Base-by-base conservation (phyloP, 2,797 vertebrate species). In the Spinibarbus caldwelli region DNA sequence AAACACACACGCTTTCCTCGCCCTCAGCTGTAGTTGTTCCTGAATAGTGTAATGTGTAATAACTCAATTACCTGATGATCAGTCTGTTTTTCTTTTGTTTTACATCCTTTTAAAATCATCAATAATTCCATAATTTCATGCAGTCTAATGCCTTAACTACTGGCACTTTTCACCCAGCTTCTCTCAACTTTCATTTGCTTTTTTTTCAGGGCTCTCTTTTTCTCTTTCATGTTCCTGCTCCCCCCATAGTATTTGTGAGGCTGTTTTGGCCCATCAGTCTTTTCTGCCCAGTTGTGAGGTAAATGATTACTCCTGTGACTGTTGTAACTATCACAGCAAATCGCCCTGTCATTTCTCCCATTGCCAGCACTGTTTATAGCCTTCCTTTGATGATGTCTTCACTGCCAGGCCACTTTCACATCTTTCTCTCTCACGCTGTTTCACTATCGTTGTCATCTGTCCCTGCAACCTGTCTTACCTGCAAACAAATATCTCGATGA, bases 291-390 rank as follows among this genome's bases (percentile, higher is more conserved):
- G 82, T 86, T 91, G 88, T 88, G 31, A 72, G 89, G 90, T 91
- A 84, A 94, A 93, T 93, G 90, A 93, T 93, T 92, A 81, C 84
- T 93, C 93, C 93, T 90, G 90, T 92, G 92, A 93, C 93, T 92
- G 92, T 92, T 89, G 92, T 93, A 94, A 94, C 93, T 93, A 94
- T 93, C 93, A 93, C 94, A 93, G 94, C 92, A 93, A 91, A 92
- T 93, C 93, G 92, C 92, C 92, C 93, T 94, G 93, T 94, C 94
- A 94, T 95, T 95, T 94, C 83, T 89, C 89, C 94, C 93, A 95
- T 94, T 94, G 93, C 93, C 90, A 90, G 87, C 91, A 91, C 90
- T 92, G 90, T 90, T 91, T 92, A 92, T 94, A 92, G 93, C 94
- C 93, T 92, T 91, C 89, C 91, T 6, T 86, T 85, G 82, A 93